Conservation (phyloP, 2,113 vertebrate genomes). For the Serilophus lunatus region DNA sequence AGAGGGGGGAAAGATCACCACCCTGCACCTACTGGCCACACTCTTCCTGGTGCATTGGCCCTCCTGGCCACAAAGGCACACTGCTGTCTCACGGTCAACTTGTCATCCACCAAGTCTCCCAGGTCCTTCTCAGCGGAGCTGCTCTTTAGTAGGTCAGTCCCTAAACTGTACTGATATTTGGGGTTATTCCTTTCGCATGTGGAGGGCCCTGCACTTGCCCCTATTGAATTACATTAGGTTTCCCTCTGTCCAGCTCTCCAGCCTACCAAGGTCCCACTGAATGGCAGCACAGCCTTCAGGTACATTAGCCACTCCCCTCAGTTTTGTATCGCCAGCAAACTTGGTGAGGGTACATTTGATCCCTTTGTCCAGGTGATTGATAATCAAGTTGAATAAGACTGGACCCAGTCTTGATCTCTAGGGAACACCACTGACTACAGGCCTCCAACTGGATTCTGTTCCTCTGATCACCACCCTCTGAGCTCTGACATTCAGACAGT, state of each 20-base stretch:
- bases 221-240: neutral
- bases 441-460: neutral
- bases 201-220: neutral
- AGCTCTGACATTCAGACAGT: neutral
- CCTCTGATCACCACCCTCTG: neutral
- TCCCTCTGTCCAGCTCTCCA: neutral
- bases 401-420: neutral
- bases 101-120: neutral
- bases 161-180: neutral
- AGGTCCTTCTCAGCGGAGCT: neutral
- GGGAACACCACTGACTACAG: neutral
- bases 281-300: neutral
- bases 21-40: neutral
- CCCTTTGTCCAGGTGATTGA: neutral
- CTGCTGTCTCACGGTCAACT: neutral
- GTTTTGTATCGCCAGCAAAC: neutral
- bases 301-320: neutral
- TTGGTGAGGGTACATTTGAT: neutral
- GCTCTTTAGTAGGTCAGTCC: neutral
- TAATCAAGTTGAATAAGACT: neutral
- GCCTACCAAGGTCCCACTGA: neutral
- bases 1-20: neutral
- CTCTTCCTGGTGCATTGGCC: neutral
- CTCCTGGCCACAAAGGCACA: neutral
- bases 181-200: neutral